Base-by-base conservation (phyloP, 2,888 invertebrate genomes). In the Dryococelus australis region DNA sequence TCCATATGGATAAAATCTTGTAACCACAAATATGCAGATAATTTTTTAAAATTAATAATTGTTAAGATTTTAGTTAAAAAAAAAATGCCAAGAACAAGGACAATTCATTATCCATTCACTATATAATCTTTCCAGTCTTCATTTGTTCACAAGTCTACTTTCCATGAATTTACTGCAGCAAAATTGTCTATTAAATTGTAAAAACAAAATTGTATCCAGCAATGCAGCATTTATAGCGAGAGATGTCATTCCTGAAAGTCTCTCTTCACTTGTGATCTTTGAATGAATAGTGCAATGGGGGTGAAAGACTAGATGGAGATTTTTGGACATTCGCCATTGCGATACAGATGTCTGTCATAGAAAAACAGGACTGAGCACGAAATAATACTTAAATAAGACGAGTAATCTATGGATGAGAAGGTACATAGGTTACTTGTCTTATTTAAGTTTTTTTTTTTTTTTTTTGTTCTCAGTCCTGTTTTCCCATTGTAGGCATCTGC, bases 211-310 rank as follows among this genome's bases (percentile, higher is more conserved):
- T 3, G 13, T 79, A 79, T 79, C 79, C 79, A 79, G 79, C 4
- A 79, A 79, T 79, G n/a, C 79, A 79, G 79, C 79, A 79, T 79
- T 79, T 79, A 79, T 79, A 79, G 79, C 79, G 20, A 79, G 20
- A 20, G 13, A 79, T 0, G 79, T 27, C 79, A 8, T 79, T 27
- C 6, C 79, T 8, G 6, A 79, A 79, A 79, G 79, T 24, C 79
- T 79, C 79, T 79, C n/a, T 79, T 79, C 79, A 79, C 79, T 79
- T 3, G 79, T n/a, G n/a, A n/a, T n/a, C n/a, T n/a, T n/a, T n/a
- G n/a, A n/a, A n/a, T n/a, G n/a, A n/a, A n/a, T n/a, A 16, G n/a
- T n/a, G n/a, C n/a, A n/a, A n/a, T n/a, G n/a, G n/a, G n/a, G n/a
- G n/a, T n/a, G n/a, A n/a, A n/a, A n/a, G n/a, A n/a, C n/a, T n/a